Base-by-base conservation (phyloP, 2,113 vertebrate species). In the Oceanodroma tethys region DNA sequence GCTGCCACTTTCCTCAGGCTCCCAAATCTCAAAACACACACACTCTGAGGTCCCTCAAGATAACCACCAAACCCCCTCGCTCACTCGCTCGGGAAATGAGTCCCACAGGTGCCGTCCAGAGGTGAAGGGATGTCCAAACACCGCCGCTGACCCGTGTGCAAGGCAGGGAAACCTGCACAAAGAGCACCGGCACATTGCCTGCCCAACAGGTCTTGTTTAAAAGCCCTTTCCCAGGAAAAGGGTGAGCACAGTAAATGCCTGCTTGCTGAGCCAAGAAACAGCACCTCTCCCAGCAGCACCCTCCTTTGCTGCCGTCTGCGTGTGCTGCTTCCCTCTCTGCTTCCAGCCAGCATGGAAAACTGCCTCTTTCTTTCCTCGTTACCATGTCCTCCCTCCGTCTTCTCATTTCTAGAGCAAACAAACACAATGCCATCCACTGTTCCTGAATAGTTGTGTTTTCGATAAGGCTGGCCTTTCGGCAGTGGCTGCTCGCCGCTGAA, bases 381-480 rank as follows among this genome's bases (percentile, higher is more conserved):
- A 32, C 40, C 4, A 1, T 21, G 56, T 47, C 34, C 15, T 62
- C 6, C 19, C 43, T 53, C 47, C 0, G 0, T 25, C 11, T 48
- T 38, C 55, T 45, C 32, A 23, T 72, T 82, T 62, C 83, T 16
- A 11, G 66, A 45, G 38, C 0, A 0, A 82, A 23, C 45, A 47
- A 43, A 36, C 0, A 0, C 48, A 47, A 2, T 4, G 48, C 53
- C 45, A 25, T 6, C 0, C 3, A 13, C 27, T 8, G 1, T 22
- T 63, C 38, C 60, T 55, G 29, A 13, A 11, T 40, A 29, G 20
- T 3, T 3, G 0, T 32, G 70, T 9, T 42, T 72, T 53, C 0
- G 1, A n/a, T 48, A 16, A 14, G 38, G 38, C 48, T 42, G 87
- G 29, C 13, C 63, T 32, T 36, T 52, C 2, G 3, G 29, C 56